Percentiles rank a stretch among this genome's conserved stretches.
Conservation (phyloP, 2,888 invertebrate species). For the Carcina quercana region DNA sequence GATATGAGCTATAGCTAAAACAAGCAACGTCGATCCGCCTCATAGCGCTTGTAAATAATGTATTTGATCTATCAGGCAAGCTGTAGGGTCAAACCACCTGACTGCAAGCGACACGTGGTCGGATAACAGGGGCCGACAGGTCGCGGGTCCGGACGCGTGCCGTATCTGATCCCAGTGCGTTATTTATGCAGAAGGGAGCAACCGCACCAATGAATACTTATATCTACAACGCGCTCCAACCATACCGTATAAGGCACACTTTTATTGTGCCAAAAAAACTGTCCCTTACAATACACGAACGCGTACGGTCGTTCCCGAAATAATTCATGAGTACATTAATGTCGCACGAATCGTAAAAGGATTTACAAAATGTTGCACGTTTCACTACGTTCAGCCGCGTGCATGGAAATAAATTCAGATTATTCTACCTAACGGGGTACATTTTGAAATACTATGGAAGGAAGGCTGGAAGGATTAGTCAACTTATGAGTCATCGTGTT, state of each 20-base stretch:
- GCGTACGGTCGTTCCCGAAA: conserved; percentile 19
- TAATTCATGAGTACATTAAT: conserved; percentile 20
- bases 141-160: conserved; percentile 26
- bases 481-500: too few species aligned
- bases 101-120: conserved; percentile 23
- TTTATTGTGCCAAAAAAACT: conserved; percentile 18
- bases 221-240: conserved; percentile 12
- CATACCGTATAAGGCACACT: conserved; percentile 18
- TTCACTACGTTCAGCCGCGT: neutral
- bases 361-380: neutral
- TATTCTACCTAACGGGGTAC: too few species aligned
- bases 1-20: conserved; percentile 2
- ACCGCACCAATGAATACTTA: conserved; percentile 10
- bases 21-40: too few species aligned
- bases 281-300: conserved; percentile 20
- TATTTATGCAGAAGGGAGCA: conserved; percentile 30
- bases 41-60: conserved; percentile 21
- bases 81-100: conserved; percentile 34
- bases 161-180: conserved; percentile 42
- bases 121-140: conserved; percentile 28
- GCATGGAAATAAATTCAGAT: too few species aligned
- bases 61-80: conserved; percentile 20
- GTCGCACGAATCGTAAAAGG: conserved; percentile 4
- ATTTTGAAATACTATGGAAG: too few species aligned
- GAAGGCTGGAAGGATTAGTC: too few species aligned